These are phyloP conservation scores for Polyommatus iphigenia DNA, from an alignment of 2,888 invertebrate species.

Conservation along the genomic window DNA sequence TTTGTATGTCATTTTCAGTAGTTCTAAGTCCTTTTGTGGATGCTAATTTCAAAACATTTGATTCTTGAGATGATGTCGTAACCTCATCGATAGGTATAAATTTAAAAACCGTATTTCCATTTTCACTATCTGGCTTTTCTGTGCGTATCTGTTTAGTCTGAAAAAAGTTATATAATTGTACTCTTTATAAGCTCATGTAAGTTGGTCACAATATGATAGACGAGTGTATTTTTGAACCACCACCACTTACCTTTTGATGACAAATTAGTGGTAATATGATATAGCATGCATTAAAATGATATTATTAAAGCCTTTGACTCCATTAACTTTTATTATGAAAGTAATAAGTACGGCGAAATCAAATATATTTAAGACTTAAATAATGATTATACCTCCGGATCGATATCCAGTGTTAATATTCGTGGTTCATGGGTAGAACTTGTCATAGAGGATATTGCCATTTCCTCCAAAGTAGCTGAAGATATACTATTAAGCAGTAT, in stretches of 20 bases:
- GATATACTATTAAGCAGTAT: conserved; percentile 82
- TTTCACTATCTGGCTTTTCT: conserved; percentile 69
- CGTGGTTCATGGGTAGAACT: conserved; percentile 77
- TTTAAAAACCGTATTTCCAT: conserved; percentile 67
- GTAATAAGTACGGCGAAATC: conserved; percentile 9
- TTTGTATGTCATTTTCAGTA: conserved; percentile 52
- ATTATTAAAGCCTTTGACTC: background rate
- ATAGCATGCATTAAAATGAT: background rate
- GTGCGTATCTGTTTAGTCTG: conserved; percentile 79
- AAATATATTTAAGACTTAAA: conserved; percentile 50
- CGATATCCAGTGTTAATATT: conserved; percentile 82
- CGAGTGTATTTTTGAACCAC: background rate
- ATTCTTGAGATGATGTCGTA: conserved; percentile 59
- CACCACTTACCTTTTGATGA: conserved; percentile 19
- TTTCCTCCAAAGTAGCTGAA: conserved; percentile 81
- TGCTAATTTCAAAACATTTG: conserved; percentile 69
- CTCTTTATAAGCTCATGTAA: background rate
- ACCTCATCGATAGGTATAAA: conserved; percentile 75
- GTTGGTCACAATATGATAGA: background rate
- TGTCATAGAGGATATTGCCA: conserved; percentile 75
- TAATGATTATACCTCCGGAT: conserved; percentile 81
- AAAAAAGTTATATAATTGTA: conserved; percentile 48
- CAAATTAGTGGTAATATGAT: background rate
- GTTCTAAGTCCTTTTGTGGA: conserved; percentile 59
- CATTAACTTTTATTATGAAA: background rate